Conservation (phyloP, 2,888 invertebrate genomes). For the Cyaniris semiargus region DNA sequence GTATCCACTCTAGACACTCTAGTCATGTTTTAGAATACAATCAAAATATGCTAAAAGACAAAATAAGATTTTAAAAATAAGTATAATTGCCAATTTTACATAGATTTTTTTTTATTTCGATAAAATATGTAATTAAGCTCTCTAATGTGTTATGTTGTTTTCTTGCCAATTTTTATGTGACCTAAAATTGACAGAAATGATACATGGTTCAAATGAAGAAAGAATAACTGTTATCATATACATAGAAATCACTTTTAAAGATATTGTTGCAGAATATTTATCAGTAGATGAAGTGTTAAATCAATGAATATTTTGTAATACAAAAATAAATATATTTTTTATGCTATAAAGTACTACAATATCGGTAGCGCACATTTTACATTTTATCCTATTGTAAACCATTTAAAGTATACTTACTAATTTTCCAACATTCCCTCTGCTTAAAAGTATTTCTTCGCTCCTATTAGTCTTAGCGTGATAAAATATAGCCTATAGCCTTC, state of each 20-base stretch:
- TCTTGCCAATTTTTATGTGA: neutral
- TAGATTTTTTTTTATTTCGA: neutral
- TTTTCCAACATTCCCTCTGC: too few relatives aligned
- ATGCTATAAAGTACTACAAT: too few relatives aligned
- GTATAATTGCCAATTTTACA: neutral
- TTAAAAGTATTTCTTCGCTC: too few relatives aligned
- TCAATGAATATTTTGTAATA: neutral
- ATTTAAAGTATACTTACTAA: too few relatives aligned
- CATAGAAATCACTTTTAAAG: too few relatives aligned
- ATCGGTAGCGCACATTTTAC: too few relatives aligned
- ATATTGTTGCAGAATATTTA: neutral
- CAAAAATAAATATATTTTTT: neutral
- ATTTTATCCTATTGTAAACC: too few relatives aligned
- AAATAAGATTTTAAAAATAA: neutral
- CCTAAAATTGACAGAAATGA: neutral
- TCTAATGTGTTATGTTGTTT: neutral
- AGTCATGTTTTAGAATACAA: neutral
- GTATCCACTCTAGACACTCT: neutral
- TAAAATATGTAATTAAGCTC: neutral
- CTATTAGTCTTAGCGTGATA: too few relatives aligned
- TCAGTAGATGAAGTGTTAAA: neutral
- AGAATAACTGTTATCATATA: too few relatives aligned
- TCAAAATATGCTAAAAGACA: neutral
- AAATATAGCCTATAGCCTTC: too few relatives aligned
- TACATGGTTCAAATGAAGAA: too few relatives aligned